phyloP scores from a whole-genome alignment of 2,113 vertebrate genomes.

The Monarcha castaneiventris region DNA sequence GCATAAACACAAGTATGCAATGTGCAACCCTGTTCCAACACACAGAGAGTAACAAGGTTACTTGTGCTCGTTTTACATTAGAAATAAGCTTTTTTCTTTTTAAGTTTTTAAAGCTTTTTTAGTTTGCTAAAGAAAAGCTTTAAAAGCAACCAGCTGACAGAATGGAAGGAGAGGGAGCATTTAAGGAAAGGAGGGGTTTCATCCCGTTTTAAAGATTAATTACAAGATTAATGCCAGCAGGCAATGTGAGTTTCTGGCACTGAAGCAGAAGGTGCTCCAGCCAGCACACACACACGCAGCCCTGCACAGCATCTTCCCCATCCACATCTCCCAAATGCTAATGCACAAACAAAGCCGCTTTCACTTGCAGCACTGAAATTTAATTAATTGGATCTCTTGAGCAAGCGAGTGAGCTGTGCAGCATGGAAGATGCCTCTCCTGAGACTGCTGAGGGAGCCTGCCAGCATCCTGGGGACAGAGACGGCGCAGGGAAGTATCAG shows the following conservation, averaged over 20 bases:
- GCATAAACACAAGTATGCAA: not conserved
- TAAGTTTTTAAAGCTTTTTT: not conserved
- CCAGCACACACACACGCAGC: not conserved
- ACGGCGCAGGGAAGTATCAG: not conserved
- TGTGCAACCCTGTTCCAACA: not conserved
- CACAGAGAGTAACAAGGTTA: not conserved
- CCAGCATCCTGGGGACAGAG: not conserved
- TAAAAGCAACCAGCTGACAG: not conserved
- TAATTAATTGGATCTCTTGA: not conserved
- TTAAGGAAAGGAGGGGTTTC: not conserved
- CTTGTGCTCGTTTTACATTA: not conserved
- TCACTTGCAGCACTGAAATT: not conserved
- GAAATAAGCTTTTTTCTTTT: not conserved
- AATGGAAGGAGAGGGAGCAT: not conserved
- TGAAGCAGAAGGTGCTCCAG: not conserved
- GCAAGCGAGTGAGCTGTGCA: rapidly evolving
- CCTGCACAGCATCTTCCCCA: not conserved
- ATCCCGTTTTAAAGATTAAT: not conserved
- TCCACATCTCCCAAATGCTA: not conserved
- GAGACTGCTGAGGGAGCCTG: not conserved
- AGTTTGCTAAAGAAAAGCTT: not conserved
- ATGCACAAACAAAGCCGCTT: not conserved
- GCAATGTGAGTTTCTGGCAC: not conserved
- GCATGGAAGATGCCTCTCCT: not conserved
- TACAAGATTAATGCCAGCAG: not conserved